Base-by-base conservation (phyloP, 92 coral and sea anemone genomes). In the Epizoanthus illoricatus region DNA sequence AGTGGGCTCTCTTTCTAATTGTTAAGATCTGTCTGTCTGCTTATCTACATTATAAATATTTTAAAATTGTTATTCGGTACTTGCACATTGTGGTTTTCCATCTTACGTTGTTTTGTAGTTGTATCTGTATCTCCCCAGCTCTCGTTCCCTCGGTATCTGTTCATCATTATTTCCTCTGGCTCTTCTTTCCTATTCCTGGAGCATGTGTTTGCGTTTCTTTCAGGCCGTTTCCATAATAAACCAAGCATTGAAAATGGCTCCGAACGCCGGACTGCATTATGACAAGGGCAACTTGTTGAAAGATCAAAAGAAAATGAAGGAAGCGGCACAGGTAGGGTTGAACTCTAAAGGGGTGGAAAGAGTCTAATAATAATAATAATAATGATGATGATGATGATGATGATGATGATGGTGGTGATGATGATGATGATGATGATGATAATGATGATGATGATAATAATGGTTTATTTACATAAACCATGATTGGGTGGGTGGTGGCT, bases 241-340 rank as follows among this genome's bases (percentile, higher is more conserved):
- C 12, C 73, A 23, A 23, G 91, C 85, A 17, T 55, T 90, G 87
- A 33, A 13, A 23, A 66, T 85, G 20, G 73, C 80, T 73, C 84
- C 82, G 1, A 75, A 84, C 61, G 90, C 92, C n/a, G 92, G 87
- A 49, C 90, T 94, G 42, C 82, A 85, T 73, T 94, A 64, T 57
- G 89, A 90, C 71, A 94, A 92, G 61, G 98, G 98, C 21, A 90
- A 86, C 79, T 78, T 94, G 16, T 81, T 89, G 45, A 90, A 92
- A 65, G 96, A 92, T 23, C 58, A 88, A 67, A 88, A 87, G 28
- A 74, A 84, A 47, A 89, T 89, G 86, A 79, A 86, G 76, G 89
- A 90, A 39, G 98, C 98, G 39, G 91, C 87, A 76, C 60, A 89
- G 87, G 98, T 94, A 80, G 56, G 84, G 69, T 49, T 28, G 16